Base-by-base conservation (phyloP, 2,888 invertebrate species). In the Pelosia muscerda region DNA sequence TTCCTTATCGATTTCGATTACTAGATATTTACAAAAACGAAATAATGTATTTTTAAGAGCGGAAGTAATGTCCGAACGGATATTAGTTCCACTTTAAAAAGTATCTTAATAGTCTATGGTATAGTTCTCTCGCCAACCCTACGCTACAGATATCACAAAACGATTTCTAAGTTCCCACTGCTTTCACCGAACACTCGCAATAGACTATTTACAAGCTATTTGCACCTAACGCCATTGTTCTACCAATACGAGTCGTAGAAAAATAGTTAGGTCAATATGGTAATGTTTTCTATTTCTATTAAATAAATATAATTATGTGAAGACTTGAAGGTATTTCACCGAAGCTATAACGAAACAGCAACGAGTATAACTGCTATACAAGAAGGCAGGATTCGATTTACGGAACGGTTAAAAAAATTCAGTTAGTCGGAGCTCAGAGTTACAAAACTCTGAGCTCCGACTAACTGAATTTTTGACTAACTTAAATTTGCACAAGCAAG, bases 91-190 rank as follows among this genome's bases (percentile, higher is more conserved):
- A 49, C 49, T 49, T 38, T 49, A 1, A 49, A 19, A n/a, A 31
- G 10, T 49, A 49, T 42, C 8, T n/a, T 1, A 49, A 19, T 49
- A 5, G 49, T 49, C 49, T 49, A 9, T 9, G n/a, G 49, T 49
- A 49, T 22, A 63, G 34, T 26, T 60, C 15, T 28, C 49, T 60
- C 31, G 66, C 61, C 81, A 80, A 68, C 80, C 80, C 80, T 80
- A 64, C 69, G 56, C 65, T 61, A 81, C 75, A 80, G 81, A 85
- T 86, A 89, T 84, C 78, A 77, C 80, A 80, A 83, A 84, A 82
- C 84, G 84, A 87, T 90, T 92, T 90, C 89, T 88, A 86, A 83
- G 84, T 90, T 91, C 90, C 81, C 91, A 90, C 84, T 86, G 87
- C 92, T 93, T 93, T 93, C 92, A 84, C 92, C 84, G 63, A 81